These are phyloP conservation scores for Acanthosoma haemorrhoidale DNA, from an alignment of 2,888 invertebrate genomes.

Conservation along the genomic window DNA sequence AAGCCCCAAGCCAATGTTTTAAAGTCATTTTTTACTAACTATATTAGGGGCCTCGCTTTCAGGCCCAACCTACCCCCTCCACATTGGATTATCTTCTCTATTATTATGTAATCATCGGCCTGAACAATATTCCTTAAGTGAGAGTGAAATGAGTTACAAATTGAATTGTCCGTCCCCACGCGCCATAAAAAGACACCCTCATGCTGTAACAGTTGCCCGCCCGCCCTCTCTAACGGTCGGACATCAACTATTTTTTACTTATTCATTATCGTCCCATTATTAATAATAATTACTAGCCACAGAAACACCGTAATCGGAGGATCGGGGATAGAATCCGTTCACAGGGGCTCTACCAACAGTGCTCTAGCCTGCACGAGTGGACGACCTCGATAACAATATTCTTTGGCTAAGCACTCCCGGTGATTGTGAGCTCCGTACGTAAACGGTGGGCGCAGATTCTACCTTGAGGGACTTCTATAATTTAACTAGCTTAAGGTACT, in stretches of 20 bases:
- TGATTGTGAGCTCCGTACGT: too few species aligned
- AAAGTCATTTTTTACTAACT: slow-evolving; percentile 34
- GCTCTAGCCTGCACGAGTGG: too few species aligned
- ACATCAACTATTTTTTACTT: not conserved
- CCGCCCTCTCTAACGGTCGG: not conserved
- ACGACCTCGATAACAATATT: too few species aligned
- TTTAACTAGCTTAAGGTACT: too few species aligned
- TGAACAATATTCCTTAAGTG: slow-evolving; percentile 40
- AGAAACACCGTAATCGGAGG: too few species aligned
- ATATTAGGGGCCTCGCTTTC: slow-evolving; percentile 35
- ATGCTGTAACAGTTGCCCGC: not conserved
- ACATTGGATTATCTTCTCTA: slow-evolving; percentile 36
- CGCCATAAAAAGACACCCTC: not conserved
- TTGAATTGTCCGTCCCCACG: slow-evolving; percentile 37
- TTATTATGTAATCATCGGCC: slow-evolving; percentile 40
- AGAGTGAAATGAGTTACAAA: slow-evolving; percentile 42
- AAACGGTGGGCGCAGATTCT: too few species aligned
- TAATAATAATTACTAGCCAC: too few species aligned
- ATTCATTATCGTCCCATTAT: too few species aligned
- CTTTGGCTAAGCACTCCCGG: too few species aligned
- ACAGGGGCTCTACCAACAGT: too few species aligned
- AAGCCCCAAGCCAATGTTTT: slow-evolving; percentile 31
- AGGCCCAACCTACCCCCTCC: slow-evolving; percentile 14
- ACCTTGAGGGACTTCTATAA: too few species aligned
- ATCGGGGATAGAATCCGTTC: too few species aligned